Base-by-base conservation (phyloP, 2,888 invertebrate genomes). In the Callyntrura sp. region DNA sequence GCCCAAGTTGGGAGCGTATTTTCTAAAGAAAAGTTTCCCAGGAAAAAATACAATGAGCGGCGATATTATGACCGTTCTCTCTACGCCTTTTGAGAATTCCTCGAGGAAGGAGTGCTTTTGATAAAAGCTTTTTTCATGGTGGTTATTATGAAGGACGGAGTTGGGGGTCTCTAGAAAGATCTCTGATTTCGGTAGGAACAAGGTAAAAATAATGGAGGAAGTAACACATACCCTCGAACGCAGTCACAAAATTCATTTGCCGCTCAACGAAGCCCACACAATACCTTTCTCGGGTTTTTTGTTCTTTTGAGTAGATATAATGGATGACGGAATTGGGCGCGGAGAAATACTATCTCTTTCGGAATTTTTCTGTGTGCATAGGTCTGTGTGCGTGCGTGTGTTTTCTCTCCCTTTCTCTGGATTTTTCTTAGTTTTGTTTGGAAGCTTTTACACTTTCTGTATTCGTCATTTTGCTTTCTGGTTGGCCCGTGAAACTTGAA, bases 271-370 rank as follows among this genome's bases (percentile, higher is more conserved):
- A 28, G 20, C 23, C 14, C 76, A 76, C 51, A 25, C 12, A 48
- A 76, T 48, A 23, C 51, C 12, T 35, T 35, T 76, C n/a, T 76
- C 23, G 6, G 6, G 6, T 35, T 35, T 35, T 35, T 35, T 35
- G 35, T 35, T 35, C 17, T 84, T 23, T 73, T 45, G 25, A 8
- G 11, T 4, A 35, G 23, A 73, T 60, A 85, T 85, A 85, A 85
- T 85, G 85, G 85, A 35, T 62, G 45, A 43, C 9, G 70, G 20
- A 17, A 45, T 12, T 8, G 17, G 62, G n/a, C n/a, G n/a, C n/a
- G n/a, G 9, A 45, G 73, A 85, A 85, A 85, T 57, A 73, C 60
- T 85, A 76, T 55, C 85, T 85, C 51, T n/a, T 45, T 48, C 17
- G 6, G 83, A 70, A 84, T 70, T 51, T 68, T 78, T 17, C 70